These are phyloP conservation scores for Parnassius orleans DNA, from an alignment of 2,888 invertebrate species.

Conservation along the genomic window DNA sequence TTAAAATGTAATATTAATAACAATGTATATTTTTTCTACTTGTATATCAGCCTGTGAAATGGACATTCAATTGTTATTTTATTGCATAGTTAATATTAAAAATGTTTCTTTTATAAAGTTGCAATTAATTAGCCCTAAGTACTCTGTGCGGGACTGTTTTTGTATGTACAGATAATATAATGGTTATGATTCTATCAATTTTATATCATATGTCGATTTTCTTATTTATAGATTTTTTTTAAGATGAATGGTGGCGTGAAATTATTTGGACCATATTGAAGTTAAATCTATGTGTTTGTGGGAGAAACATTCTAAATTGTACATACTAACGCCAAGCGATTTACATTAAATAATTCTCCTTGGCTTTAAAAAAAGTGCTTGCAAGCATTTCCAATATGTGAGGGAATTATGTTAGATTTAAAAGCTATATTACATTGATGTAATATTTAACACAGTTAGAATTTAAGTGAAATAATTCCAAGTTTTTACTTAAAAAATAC, in stretches of 20 bases:
- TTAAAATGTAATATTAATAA: slow-evolving; percentile 55
- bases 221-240: slow-evolving; percentile 26
- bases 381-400: slow-evolving; percentile 1
- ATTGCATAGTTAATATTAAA: slow-evolving; percentile 52
- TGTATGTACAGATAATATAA: slow-evolving; percentile 47
- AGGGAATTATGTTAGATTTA: slow-evolving; percentile 19
- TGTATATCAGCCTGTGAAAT: slow-evolving; percentile 63
- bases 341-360: slow-evolving; percentile 34
- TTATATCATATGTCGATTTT: slow-evolving; percentile 24
- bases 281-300: slow-evolving; percentile 19
- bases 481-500: slow-evolving; percentile 45
- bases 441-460: slow-evolving; percentile 48
- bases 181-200: slow-evolving; percentile 28
- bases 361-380: slow-evolving; percentile 11
- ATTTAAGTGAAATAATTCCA: slow-evolving; percentile 59
- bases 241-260: slow-evolving; percentile 6
- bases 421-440: slow-evolving; percentile 45
- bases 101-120: slow-evolving; percentile 52
- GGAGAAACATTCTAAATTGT: slow-evolving; percentile 26
- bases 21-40: slow-evolving; percentile 78
- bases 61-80: slow-evolving; percentile 54
- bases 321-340: slow-evolving; percentile 49
- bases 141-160: slow-evolving; percentile 54
- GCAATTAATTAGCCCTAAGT: slow-evolving; percentile 59
- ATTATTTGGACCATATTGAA: slow-evolving; percentile 19